Base-by-base conservation (phyloP, 2,113 vertebrate genomes). In the Notarius lentiginosus region DNA sequence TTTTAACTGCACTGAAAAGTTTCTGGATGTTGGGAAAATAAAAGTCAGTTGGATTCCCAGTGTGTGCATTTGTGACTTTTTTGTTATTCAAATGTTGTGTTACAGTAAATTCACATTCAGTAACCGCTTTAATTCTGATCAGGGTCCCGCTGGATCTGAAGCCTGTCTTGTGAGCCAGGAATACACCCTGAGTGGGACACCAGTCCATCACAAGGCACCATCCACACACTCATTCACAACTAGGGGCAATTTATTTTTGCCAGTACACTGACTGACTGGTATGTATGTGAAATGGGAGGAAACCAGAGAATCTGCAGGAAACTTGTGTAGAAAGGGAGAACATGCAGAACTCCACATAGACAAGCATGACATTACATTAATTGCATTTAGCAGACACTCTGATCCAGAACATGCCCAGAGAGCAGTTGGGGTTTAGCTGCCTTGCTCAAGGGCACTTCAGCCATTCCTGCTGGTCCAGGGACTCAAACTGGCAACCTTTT, bases 1-100 rank as follows among this genome's bases (percentile, higher is more conserved):
- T 91, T 91, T 85, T 91, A 90, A 92, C 90, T 93, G 94, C 90
- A 93, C 93, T 94, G 92, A 93, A 91, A 89, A 92, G n/a, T n/a
- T 86, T 89, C 27, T 87, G 82, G 90, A 91, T 88, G 89, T 89
- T 87, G 88, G 85, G 88, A 84, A 89, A 91, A 92, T 94, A 91
- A 93, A 93, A 94, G 92, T 55, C 5, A 72, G 66, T 20, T 22
- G 12, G 20, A 83, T 73, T 83, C 11, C 80, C 63, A 63, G 76
- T 83, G 51, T 53, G 51, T 53, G 27, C 75, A 18, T 82, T 47
- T 84, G 55, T 58, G 73, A 75, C 8, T 20, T n/a, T n/a, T 77
- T 49, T 80, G 30, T 58, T 24, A 60, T 79, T 58, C 0, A 77
- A 27, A 17, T 53, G 7, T 53, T 77, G 72, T 75, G 41, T 49